Conservation (phyloP, 2,888 invertebrate genomes). For the Trimorus sp. region DNA sequence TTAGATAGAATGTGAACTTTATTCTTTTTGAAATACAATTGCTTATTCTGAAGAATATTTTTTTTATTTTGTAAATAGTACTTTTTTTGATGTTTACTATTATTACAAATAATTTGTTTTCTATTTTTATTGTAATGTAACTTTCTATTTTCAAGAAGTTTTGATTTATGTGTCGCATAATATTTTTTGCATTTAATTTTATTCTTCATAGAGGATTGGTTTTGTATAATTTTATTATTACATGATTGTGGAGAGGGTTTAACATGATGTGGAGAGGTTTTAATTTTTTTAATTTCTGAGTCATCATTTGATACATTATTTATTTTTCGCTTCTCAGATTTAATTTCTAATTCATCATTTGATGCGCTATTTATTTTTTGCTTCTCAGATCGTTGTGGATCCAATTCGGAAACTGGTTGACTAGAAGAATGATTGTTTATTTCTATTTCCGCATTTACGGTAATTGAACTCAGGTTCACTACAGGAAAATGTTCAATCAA, state of each 20-base stretch:
- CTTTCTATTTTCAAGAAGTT: not conserved
- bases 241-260: not conserved
- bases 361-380: not conserved
- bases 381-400: too few species aligned
- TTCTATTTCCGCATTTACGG: too few species aligned
- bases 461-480: not conserved
- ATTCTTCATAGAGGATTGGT: too few species aligned
- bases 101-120: not conserved
- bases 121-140: not conserved
- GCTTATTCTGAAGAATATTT: not conserved
- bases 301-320: not conserved
- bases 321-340: not conserved
- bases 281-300: not conserved
- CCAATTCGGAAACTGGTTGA: too few species aligned
- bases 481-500: slow-evolving; percentile 10
- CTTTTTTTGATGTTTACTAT: not conserved
- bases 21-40: not conserved
- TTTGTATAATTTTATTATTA: not conserved
- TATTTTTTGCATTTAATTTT: too few species aligned
- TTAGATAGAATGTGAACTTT: not conserved
- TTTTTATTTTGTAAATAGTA: not conserved
- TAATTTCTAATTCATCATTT: not conserved
- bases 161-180: not conserved
- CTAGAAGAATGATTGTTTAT: too few species aligned
- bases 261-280: not conserved